A percentile compares a stretch with the other conserved stretches of the same genome.
phyloP scores from a whole-genome alignment of 1,140 invertebrate genomes.

The Drosophila erecta region DNA sequence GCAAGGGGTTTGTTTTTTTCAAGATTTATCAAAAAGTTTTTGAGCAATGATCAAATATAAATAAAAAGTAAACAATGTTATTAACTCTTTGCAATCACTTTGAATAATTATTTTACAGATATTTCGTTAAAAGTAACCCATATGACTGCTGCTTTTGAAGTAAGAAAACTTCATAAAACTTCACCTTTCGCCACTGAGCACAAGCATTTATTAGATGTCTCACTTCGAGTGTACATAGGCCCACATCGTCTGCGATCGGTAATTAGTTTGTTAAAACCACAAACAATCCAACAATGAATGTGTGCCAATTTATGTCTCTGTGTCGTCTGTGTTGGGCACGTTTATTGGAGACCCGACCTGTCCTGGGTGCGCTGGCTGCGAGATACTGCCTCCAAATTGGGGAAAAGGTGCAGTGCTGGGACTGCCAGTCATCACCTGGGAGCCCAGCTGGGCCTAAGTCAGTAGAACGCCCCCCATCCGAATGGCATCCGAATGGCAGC shows the following conservation, averaged over 20 bases:
- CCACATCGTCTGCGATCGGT: conserved; percentile 16
- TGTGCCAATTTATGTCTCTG: conserved; percentile 22
- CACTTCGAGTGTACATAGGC: not conserved
- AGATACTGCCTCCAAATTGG: conserved; percentile 47
- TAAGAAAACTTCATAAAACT: not conserved
- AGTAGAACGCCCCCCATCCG: conserved; percentile 1
- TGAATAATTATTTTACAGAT: too few relatives aligned
- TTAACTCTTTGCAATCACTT: too few relatives aligned
- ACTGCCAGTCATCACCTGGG: conserved; percentile 40
- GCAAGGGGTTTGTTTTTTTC: not conserved
- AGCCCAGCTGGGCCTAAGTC: conserved; percentile 19
- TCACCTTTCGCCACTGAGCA: not conserved
- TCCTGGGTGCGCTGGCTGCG: conserved; percentile 38
- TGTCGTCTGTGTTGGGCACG: conserved; percentile 26
- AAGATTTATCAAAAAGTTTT: too few relatives aligned
- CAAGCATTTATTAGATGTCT: not conserved
- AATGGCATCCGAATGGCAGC: conserved; percentile 11
- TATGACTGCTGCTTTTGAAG: too few relatives aligned
- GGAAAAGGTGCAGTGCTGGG: conserved; percentile 63
- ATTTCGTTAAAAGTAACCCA: too few relatives aligned
- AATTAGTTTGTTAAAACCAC: conserved; percentile 61
- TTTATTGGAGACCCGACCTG: conserved; percentile 45
- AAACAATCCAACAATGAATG: conserved; percentile 19
- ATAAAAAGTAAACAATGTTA: too few relatives aligned
- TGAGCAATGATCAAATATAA: too few relatives aligned